Conservation (phyloP, 2,888 invertebrate genomes). For the Dinocampus coccinellae region DNA sequence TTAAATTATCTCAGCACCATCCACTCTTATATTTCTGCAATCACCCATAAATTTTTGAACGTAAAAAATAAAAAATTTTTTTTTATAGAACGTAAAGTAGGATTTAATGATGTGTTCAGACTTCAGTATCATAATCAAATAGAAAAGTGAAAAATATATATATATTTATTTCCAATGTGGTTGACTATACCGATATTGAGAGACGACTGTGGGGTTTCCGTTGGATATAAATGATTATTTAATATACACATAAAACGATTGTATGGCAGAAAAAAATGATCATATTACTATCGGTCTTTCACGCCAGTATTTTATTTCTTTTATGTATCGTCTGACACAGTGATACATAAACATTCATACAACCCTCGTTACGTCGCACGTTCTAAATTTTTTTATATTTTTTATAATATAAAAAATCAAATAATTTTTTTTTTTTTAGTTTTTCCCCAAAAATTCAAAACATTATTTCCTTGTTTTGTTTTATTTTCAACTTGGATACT, state of each 20-base stretch:
- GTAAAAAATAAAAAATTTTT: not conserved
- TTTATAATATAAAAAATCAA: too few species aligned
- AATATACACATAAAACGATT: not conserved
- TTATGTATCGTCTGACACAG: not conserved
- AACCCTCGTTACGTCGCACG: not conserved
- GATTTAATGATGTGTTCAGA: too few species aligned
- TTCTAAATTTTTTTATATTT: too few species aligned
- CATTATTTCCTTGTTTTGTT: too few species aligned
- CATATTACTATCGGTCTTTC: constrained; percentile 16
- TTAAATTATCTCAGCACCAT: not conserved
- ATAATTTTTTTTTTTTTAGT: too few species aligned
- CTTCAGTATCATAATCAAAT: too few species aligned
- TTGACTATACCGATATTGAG: not conserved
- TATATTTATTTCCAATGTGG: too few species aligned
- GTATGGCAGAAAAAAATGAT: not conserved
- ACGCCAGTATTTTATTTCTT: not conserved
- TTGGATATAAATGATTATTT: not conserved
- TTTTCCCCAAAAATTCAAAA: too few species aligned
- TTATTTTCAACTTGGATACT: too few species aligned
- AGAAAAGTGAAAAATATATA: too few species aligned
- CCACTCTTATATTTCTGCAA: not conserved
- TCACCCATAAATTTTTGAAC: not conserved
- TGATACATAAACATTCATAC: not conserved
- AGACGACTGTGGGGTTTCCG: not conserved
- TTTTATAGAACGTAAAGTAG: too few species aligned